Base-by-base conservation (phyloP, 2,113 vertebrate genomes). In the Pundamilia nyererei region DNA sequence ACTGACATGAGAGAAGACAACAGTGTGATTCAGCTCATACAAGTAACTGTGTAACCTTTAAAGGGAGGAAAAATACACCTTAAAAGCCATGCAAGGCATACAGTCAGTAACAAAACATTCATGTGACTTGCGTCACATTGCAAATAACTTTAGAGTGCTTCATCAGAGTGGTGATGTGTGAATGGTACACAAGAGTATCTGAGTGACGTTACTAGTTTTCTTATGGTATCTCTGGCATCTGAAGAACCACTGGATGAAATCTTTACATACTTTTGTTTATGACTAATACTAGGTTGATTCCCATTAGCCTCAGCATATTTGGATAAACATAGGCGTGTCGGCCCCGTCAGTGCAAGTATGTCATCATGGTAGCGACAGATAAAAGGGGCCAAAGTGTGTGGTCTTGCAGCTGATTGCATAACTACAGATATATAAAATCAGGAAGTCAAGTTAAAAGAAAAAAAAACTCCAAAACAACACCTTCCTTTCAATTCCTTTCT, bases 1-100 rank as follows among this genome's bases (percentile, higher is more conserved):
- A 88, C 81, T 86, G 51, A 42, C 51, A 11, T 51, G 77, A 33
- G 55, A 90, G 84, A 89, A 81, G 75, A 89, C 88, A 86, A 84
- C 56, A 26, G 62, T 40, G 47, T 54, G 68, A 82, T 56, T 81
- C 68, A 79, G 91, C 68, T 35, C 55, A 31, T 35, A 38, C 60
- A 85, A 88, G 62, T 68, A 89, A 80, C 79, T 55, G n/a, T 84
- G 60, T 21, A 56, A 80, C 81, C 42, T 49, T 55, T 33, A 88
- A 81, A 62, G 40, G 33, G 40, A 35, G 82, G 47, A 80, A 82
- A 77, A 40, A 84, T 4, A 24, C 9, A 60, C 33, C 5, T 4
- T 86, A 33, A 82, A 87, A 87, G 80, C 83, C 54, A 33, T 26
- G 24, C 29, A 33, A 79, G 26, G 79, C 79, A 75, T 12, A 62